Conservation (phyloP, 2,797 vertebrate genomes). For the Spinibarbus caldwelli region DNA sequence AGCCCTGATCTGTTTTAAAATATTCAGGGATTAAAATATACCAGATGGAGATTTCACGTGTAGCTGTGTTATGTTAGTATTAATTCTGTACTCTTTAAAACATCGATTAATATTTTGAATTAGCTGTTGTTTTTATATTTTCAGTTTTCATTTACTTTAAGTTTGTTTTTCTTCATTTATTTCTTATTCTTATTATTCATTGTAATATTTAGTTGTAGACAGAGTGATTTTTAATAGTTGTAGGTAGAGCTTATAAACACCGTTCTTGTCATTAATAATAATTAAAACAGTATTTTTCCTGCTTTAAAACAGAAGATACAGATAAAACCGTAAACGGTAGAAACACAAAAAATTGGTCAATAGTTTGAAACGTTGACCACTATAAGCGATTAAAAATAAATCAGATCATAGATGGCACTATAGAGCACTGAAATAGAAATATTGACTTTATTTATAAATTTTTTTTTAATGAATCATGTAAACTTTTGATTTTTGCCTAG, state of each 20-base stretch:
- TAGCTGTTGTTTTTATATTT: not conserved
- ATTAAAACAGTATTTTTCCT: not conserved
- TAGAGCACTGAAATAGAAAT: not conserved
- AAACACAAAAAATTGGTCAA: not conserved
- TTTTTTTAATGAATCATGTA: not conserved
- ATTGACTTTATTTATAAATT: not conserved
- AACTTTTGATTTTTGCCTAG: not conserved
- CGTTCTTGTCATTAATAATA: not conserved
- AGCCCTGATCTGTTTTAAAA: not conserved
- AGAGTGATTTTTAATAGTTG: too few species aligned
- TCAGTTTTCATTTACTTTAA: not conserved
- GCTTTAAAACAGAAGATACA: not conserved
- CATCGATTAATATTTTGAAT: not conserved
- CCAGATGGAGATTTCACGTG: not conserved
- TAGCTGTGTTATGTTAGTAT: not conserved
- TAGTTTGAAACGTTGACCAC: not conserved
- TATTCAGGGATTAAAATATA: not conserved
- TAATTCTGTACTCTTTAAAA: not conserved
- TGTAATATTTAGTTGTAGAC: not conserved
- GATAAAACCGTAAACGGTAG: not conserved
- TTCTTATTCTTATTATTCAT: too few species aligned
- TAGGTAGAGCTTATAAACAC: not conserved
- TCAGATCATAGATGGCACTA: too few species aligned
- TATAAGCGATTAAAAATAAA: not conserved
- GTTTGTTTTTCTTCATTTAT: not conserved